Percentiles rank a stretch among this genome's conserved stretches.
These are phyloP conservation scores for Argopecten irradians DNA, from an alignment of 1,140 invertebrate species.

Conservation along the genomic window DNA sequence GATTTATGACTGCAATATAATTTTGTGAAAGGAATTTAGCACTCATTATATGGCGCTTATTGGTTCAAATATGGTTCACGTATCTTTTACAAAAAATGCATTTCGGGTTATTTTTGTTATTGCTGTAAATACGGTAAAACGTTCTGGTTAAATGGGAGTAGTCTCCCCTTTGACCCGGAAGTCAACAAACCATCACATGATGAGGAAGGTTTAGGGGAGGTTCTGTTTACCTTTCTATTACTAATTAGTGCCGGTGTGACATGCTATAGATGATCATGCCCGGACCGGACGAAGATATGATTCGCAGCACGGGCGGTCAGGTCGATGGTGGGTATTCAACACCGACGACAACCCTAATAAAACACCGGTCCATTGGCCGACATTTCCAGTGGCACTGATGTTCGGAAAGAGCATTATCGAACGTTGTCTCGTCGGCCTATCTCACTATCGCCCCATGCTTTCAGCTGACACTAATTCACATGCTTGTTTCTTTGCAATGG, in stretches of 20 bases:
- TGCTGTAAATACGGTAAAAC: background rate
- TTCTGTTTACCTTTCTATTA: background rate
- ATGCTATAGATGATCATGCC: slow-evolving; percentile 67
- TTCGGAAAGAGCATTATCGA: no score
- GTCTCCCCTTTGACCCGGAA: slow-evolving; percentile 7
- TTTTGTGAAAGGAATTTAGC: no score
- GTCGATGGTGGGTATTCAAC: slow-evolving; percentile 65
- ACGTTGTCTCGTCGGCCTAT: no score
- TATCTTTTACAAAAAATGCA: no score
- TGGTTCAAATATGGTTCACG: no score
- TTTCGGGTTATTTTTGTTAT: no score
- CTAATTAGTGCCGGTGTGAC: background rate
- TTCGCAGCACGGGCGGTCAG: slow-evolving; percentile 67
- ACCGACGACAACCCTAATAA: background rate
- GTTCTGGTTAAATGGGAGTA: background rate
- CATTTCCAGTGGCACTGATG: background rate
- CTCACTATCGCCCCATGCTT: no score
- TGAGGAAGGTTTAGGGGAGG: slow-evolving; percentile 1
- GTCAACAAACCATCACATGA: slow-evolving; percentile 21
- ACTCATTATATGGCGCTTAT: no score
- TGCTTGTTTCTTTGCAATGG: background rate
- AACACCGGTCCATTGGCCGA: background rate
- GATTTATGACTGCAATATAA: no score
- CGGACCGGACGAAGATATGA: slow-evolving; percentile 61
- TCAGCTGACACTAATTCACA: background rate